Base-by-base conservation (phyloP, 2,113 vertebrate genomes). In the Mus spicilegus region DNA sequence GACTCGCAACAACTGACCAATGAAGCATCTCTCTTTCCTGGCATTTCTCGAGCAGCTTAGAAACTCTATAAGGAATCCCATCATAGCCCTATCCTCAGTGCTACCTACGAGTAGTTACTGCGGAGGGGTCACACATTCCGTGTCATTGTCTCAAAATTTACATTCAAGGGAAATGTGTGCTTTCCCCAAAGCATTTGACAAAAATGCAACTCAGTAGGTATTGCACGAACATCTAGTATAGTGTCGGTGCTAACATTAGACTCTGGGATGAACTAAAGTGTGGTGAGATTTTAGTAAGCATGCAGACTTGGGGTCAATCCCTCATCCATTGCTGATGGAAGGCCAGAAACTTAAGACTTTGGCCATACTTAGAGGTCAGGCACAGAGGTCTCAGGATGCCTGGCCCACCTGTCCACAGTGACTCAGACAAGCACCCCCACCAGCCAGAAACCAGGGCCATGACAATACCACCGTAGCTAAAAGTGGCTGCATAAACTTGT, bases 261-360 rank as follows among this genome's bases (percentile, higher is more conserved):
- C n/a, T 87, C 72, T 63, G 80, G 78, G 73, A 10, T 67, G 16
- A 91, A 76, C 2, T 7, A 39, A 87, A 69, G 24, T 77, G 24
- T n/a, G 0, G 2, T 46, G 72, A 84, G 30, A 6, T 42, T 7
- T 7, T 9, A 33, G 65, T 54, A 69, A 80, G 36, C 65, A 51
- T n/a, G 17, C 10, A 56, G 2, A 54, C 28, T 0, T 4, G 0
- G 10, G 46, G 22, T 33, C 5, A n/a, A 26, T 33, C 11, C 73
- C 56, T 70, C 19, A 9, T 22, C 5, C 24, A 46, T 54, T 88
- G 19, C 22, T 51, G 7, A 19, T 46, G 33, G 33, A 67, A 77
- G 58, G 17, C 17, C 61, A 86, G 39, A 39, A 16, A 86, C 36
- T 36, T 77, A 73, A 51, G 69, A 36, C 13, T 72, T 78, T 24